Conservation (phyloP, 2,113 vertebrate genomes). For the Heteronetta atricapilla region DNA sequence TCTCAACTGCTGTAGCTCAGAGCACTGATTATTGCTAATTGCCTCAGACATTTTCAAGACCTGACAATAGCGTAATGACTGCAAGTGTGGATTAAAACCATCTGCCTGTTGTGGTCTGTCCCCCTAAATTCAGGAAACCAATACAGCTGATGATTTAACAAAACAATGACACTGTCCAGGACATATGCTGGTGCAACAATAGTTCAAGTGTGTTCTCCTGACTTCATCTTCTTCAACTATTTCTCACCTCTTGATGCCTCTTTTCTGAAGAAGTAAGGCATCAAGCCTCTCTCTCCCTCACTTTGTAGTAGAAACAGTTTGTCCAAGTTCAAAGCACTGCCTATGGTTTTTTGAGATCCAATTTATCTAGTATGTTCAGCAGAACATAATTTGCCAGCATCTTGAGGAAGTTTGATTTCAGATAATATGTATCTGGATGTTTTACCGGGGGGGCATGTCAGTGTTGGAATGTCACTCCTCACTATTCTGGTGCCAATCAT, state of each 20-base stretch:
- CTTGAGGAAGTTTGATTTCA: background rate
- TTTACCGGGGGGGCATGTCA: background rate
- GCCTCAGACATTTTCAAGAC: background rate
- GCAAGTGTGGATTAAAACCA: background rate
- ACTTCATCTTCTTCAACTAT: background rate
- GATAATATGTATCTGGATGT: background rate
- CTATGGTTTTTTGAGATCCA: background rate
- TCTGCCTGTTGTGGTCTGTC: background rate
- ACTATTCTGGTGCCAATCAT: background rate
- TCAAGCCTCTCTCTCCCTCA: too few species aligned
- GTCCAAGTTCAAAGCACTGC: background rate
- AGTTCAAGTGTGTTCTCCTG: background rate
- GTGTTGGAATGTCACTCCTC: background rate
- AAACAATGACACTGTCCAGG: background rate
- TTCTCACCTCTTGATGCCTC: background rate
- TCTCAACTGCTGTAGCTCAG: background rate
- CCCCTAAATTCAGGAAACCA: background rate
- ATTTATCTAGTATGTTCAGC: background rate
- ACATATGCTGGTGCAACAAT: background rate
- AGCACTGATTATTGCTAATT: background rate
- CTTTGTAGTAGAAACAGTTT: background rate
- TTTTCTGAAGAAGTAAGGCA: background rate
- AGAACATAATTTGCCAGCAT: background rate
- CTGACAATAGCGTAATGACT: background rate
- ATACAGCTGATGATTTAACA: background rate